Conservation (phyloP, 2,797 vertebrate species). For the Champsocephalus esox region DNA sequence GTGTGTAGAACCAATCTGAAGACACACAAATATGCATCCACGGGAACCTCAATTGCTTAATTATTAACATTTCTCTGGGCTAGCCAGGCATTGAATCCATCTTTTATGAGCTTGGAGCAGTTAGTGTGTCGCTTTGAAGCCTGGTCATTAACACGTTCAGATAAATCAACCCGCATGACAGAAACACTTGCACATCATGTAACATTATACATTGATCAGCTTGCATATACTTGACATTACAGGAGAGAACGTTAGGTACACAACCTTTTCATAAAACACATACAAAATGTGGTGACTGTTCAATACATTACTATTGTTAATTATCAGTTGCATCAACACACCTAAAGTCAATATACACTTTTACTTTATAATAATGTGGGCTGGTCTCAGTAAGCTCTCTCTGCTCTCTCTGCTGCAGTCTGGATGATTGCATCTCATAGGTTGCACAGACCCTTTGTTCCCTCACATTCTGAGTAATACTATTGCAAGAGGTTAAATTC, state of each 20-base stretch:
- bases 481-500: conserved; percentile 15
- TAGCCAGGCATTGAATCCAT: conserved; percentile 68
- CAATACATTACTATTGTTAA: conserved; percentile 11
- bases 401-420: conserved; percentile 30
- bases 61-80: conserved; percentile 79
- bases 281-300: not conserved
- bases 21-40: conserved; percentile 21
- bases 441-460: conserved; percentile 20
- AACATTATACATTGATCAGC: conserved; percentile 31
- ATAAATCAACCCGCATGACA: conserved; percentile 48
- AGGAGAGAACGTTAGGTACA: not conserved
- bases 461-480: conserved; percentile 14
- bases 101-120: conserved; percentile 72
- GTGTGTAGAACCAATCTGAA: conserved; percentile 15
- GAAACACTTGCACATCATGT: conserved; percentile 34
- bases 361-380: conserved; percentile 22
- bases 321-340: conserved; percentile 8
- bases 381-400: conserved; percentile 20
- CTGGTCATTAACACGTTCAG: conserved; percentile 62
- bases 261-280: not conserved
- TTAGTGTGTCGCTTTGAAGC: conserved; percentile 58
- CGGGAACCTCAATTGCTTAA: conserved; percentile 71
- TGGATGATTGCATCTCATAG: conserved; percentile 30
- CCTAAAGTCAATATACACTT: conserved; percentile 3
- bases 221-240: not conserved